Evolutionary conservation across 2,797 vertebrate species (phyloP), one percentile per base, ranked within the genome.

Genomic region (Tympanoctomys barrerae): DNA sequence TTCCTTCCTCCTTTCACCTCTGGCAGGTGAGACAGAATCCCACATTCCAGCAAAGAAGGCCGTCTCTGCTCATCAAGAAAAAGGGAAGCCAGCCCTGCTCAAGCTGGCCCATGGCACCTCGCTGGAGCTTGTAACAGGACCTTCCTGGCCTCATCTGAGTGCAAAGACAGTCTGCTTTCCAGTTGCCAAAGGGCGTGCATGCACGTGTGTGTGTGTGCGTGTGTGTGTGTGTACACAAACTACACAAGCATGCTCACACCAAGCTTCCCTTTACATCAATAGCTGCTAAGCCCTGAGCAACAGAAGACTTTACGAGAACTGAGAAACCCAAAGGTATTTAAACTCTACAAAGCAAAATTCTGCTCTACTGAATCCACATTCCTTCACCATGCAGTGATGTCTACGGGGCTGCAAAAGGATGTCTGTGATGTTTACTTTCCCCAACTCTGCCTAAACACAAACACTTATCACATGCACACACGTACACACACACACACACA

Each of bases 351-450:
- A 89, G 68, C 88, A 97, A 91, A 95, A 57, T 71, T 77, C 77
- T 68, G 78, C 54, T 89, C 7, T 81, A 85, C 68, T 0, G 61
- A 98, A 59, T 31, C 81, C 31, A 80, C 97, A 97, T 97, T 97
- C 97, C 93, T 98, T 96, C 95, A 92, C 81, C 97, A 89, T 93
- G 96, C 86, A 98, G 97, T 97, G 98, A 98, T 88, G 94, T 97
- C 97, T 98, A 86, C 57, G 0, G 0, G 70, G 33, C 89, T 96
- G n/a, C 26, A 91, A 94, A 54, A 86, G 54, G 36, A 26, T 26
- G 70, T 31, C 7, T 8, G 64, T 66, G 85, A 66, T 96, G 87
- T 94, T 92, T 95, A 81, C 91, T 57, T 90, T 71, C 87, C 4
- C 80, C 31, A 4, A 73, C 85, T 42, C 42, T 91, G 49, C 85